Percentiles rank a stretch among this genome's conserved stretches.
Conservation (phyloP, 2,888 invertebrate species). For the Tinea pellionella region DNA sequence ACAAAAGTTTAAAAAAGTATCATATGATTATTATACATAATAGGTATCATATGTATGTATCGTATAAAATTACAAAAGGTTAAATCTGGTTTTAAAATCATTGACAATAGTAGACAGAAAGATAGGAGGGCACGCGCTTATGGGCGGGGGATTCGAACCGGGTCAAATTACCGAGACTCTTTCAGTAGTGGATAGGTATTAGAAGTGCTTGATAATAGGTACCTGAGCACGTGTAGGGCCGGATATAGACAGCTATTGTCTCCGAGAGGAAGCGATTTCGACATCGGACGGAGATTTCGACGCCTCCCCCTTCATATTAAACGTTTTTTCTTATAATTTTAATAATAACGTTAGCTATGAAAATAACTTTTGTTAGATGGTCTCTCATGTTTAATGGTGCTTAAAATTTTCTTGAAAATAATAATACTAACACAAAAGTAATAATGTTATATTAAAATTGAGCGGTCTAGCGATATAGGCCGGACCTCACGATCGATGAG, state of each 20-base stretch:
- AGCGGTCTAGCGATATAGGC: no score
- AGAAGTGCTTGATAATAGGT: slow-evolving; percentile 59
- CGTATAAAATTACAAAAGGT: background rate
- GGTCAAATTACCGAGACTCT: slow-evolving; percentile 48
- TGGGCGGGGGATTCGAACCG: slow-evolving; percentile 44
- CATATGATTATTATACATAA: background rate
- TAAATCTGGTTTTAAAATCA: background rate
- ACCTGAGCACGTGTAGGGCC: slow-evolving; percentile 68
- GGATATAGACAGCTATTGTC: slow-evolving; percentile 62
- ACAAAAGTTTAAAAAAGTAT: no score
- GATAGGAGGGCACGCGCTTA: slow-evolving; percentile 57
- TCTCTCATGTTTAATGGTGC: background rate
- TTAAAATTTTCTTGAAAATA: background rate
- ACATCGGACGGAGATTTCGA: slow-evolving; percentile 48
- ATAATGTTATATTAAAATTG: no score
- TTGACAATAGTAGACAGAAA: background rate
- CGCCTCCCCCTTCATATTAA: slow-evolving; percentile 23
- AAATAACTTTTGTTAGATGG: background rate
- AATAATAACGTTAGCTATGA: background rate
- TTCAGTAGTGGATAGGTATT: background rate
- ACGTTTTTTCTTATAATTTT: slow-evolving; percentile 2
- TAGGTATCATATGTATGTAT: background rate
- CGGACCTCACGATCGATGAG: no score
- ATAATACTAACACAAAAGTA: no score
- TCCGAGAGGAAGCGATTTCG: slow-evolving; percentile 62